Base-by-base conservation (phyloP, 1,140 invertebrate species). In the Charaxes varanes region DNA sequence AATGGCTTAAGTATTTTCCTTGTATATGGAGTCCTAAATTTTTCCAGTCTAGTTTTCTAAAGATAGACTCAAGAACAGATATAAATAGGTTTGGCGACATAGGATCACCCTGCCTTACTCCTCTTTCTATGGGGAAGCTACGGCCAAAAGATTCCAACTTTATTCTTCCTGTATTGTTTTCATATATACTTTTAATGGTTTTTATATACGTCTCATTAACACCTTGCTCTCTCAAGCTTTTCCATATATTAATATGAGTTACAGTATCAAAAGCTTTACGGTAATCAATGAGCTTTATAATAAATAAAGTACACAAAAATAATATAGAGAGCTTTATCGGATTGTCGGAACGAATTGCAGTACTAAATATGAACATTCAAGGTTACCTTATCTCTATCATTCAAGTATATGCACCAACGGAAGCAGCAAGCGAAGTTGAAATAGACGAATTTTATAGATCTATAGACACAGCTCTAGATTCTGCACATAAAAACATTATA, bases 81-180 rank as follows among this genome's bases (percentile, higher is more conserved):
- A 51, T 48, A 15, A 56, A 56, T 6, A 51, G 18, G 19, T 27
- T 44, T 18, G 47, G 43, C 19, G 47, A 56, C n/a, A 51, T 15
- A 1, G 47, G 53, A 11, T 56, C 43, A 12, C 44, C 41, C 31
- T 55, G 53, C 40, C 37, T 56, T 7, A 56, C 41, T 6, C 48
- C 53, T 48, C 47, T 44, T 11, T 16, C 10, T 18, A 52, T 51
- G 3, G 35, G n/a, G 19, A 51, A 21, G 16, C 16, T 14, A 7
- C 41, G 41, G n/a, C 46, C 46, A 5, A 36, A 0, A 26, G 13
- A 42, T 4, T 55, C 46, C 6, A 55, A 8, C 41, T 47, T 50
- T 7, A 55, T 31, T 6, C 34, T 7, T 6, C 33, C 33, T 40
- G 15, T 36, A 15, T 30, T 47, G 23, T 50, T 50, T 6, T 8